These are phyloP conservation scores for Galerucella calmariensis DNA, from an alignment of 2,888 invertebrate genomes.

Conservation along the genomic window DNA sequence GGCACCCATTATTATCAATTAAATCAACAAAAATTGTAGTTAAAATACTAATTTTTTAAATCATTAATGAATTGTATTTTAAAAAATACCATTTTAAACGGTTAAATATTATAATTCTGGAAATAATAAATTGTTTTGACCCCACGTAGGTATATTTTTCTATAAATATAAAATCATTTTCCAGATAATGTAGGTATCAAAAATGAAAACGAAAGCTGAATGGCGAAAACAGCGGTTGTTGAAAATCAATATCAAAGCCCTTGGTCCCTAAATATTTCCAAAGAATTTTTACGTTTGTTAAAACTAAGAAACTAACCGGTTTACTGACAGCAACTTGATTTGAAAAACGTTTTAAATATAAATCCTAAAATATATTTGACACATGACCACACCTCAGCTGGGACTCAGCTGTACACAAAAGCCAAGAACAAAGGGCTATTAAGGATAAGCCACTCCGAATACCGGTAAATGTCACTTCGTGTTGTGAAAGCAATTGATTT, in stretches of 20 bases:
- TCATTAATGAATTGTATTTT: too few relatives aligned
- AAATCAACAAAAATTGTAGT: too few relatives aligned
- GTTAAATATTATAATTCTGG: too few relatives aligned
- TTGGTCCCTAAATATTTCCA: background rate
- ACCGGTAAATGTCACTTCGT: conserved; percentile 24
- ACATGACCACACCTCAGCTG: conserved; percentile 40
- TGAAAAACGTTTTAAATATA: background rate
- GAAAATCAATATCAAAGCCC: conserved; percentile 11
- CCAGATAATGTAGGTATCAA: background rate
- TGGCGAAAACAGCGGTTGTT: background rate
- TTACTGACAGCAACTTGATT: background rate
- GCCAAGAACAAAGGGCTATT: conserved; percentile 36
- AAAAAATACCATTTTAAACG: too few relatives aligned
- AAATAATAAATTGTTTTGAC: too few relatives aligned
- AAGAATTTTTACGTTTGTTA: background rate
- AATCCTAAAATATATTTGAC: conserved; percentile 18
- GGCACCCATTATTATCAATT: too few relatives aligned
- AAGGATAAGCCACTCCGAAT: conserved; percentile 16
- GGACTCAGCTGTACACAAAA: conserved; percentile 28
- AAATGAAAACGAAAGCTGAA: conserved; percentile 11
- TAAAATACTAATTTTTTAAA: too few relatives aligned
- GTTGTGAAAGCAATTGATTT: background rate
- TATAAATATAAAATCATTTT: conserved; percentile 7
- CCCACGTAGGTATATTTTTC: background rate
- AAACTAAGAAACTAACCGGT: background rate